phyloP scores from a whole-genome alignment of 2,888 invertebrate species.

The Octonoba sinensis region DNA sequence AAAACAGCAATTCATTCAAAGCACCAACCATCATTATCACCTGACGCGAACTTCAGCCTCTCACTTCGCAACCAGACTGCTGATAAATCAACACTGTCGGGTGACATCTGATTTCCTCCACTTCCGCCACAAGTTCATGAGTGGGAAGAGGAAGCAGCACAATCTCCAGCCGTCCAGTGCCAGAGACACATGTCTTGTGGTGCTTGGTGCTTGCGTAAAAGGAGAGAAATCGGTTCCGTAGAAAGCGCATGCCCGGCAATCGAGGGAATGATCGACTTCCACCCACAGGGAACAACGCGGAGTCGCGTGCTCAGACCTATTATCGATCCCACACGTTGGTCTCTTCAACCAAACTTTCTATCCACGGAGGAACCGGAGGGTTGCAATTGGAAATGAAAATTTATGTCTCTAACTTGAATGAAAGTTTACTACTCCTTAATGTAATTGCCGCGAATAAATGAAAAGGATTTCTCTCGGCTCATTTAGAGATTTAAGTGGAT shows the following conservation, averaged over 20 bases:
- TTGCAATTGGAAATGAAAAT: background rate
- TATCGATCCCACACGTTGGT: conserved; percentile 52
- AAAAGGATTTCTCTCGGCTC: no score
- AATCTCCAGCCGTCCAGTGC: background rate
- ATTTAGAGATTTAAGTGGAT: no score
- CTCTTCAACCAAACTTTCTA: conserved; percentile 12
- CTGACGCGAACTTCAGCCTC: background rate
- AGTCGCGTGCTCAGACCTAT: conserved; percentile 48
- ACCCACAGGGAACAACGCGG: conserved; percentile 38
- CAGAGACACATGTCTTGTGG: conserved; percentile 55
- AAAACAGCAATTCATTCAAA: background rate
- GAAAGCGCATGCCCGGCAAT: conserved; percentile 39
- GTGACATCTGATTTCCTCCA: background rate
- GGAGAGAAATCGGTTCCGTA: conserved; percentile 13
- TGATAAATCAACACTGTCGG: background rate
- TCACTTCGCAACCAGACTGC: background rate
- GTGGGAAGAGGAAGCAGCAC: background rate
- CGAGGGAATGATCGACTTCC: conserved; percentile 52
- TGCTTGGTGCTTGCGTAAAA: conserved; percentile 29
- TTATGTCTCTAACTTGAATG: no score
- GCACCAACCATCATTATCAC: background rate
- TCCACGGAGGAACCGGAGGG: conserved; percentile 4
- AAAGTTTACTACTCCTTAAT: no score
- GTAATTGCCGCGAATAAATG: no score
- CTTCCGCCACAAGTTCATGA: no score